A percentile compares a stretch with the other conserved stretches of the same genome.
These are phyloP conservation scores for Dicyrtoma fusca DNA, from an alignment of 2,888 invertebrate genomes.

Conservation along the genomic window DNA sequence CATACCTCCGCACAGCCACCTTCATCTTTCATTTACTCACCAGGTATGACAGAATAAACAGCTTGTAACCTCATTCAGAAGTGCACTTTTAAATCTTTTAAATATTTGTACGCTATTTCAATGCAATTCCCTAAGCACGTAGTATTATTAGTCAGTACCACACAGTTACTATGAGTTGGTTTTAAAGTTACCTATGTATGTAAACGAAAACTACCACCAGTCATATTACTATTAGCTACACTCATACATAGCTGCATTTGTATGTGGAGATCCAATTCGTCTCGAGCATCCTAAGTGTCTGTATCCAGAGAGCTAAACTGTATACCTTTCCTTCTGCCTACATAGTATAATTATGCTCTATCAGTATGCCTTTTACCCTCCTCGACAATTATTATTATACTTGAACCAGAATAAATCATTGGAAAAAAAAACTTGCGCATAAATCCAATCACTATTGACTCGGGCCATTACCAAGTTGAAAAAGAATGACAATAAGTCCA, in stretches of 20 bases:
- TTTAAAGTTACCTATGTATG: no score
- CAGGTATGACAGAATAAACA: slow-evolving; percentile 36
- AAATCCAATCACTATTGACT: slow-evolving; percentile 6
- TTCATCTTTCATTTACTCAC: slow-evolving; percentile 35
- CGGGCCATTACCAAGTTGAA: background rate
- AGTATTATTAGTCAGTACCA: background rate
- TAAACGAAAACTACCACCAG: no score
- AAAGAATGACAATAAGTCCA: slow-evolving; percentile 13
- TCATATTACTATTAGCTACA: no score
- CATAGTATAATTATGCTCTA: no score
- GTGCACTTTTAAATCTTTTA: background rate
- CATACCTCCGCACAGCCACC: background rate
- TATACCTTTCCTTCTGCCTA: no score
- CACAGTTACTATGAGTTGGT: no score
- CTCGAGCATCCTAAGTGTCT: slow-evolving; percentile 23
- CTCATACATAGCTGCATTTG: background rate
- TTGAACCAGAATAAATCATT: background rate
- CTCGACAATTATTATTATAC: background rate
- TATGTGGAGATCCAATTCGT: slow-evolving; percentile 34
- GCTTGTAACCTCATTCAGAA: slow-evolving; percentile 27
- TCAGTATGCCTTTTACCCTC: no score
- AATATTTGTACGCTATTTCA: background rate
- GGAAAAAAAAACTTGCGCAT: slow-evolving; percentile 1
- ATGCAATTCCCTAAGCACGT: slow-evolving; percentile 5
- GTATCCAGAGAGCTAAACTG: no score